Percentiles rank a stretch among this genome's conserved stretches.
phyloP scores from a whole-genome alignment of 2,888 invertebrate genomes.

The Trissoscelio sp. region DNA sequence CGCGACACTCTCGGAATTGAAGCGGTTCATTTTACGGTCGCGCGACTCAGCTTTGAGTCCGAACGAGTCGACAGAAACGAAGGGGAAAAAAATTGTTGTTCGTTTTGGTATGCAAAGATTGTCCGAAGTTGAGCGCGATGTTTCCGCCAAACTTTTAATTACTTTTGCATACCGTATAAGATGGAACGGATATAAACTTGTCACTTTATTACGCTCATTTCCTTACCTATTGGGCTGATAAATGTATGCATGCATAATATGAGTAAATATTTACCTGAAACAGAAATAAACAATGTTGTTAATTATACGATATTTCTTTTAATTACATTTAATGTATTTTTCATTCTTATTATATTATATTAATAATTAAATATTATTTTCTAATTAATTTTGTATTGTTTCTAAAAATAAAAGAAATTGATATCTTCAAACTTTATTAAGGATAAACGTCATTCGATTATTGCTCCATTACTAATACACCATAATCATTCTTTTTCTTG shows the following conservation, averaged over 20 bases:
- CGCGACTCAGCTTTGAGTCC: background rate
- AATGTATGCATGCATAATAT: constrained; percentile 25
- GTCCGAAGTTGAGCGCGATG: constrained; percentile 18
- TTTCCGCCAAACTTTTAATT: constrained; percentile 39
- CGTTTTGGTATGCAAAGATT: constrained; percentile 32
- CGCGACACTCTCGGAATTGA: constrained; percentile 4
- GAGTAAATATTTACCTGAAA: constrained; percentile 49
- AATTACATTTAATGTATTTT: too few species aligned
- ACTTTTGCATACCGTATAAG: constrained; percentile 44
- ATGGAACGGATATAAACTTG: constrained; percentile 23
- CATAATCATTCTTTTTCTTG: too few species aligned
- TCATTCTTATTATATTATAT: too few species aligned
- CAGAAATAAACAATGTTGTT: constrained; percentile 13
- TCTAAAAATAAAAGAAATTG: too few species aligned
- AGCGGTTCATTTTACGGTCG: constrained; percentile 16
- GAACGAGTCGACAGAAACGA: background rate
- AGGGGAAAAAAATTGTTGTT: constrained; percentile 11
- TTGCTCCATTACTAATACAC: too few species aligned
- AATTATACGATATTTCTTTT: too few species aligned
- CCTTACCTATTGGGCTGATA: constrained; percentile 13
- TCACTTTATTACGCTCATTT: constrained; percentile 32
- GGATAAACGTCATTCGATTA: too few species aligned
- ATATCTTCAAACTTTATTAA: too few species aligned
- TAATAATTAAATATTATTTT: too few species aligned
- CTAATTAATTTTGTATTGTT: too few species aligned